phyloP scores from a whole-genome alignment of 2,113 vertebrate species.

The Taxidea taxus region DNA sequence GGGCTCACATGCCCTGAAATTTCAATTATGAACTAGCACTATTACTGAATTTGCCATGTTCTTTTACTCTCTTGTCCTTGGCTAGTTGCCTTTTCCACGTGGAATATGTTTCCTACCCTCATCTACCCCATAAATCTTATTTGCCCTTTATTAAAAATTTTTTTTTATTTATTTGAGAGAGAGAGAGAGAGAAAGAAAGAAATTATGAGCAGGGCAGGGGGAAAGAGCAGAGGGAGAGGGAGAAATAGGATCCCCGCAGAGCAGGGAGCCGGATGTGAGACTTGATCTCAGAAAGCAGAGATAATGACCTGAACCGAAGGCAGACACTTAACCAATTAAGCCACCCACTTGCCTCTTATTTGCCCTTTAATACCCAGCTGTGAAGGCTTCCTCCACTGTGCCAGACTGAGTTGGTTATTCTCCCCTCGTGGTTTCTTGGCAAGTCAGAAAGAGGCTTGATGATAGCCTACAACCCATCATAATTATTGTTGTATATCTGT shows the following conservation, averaged over 20 bases:
- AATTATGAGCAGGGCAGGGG: not conserved
- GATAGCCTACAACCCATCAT: not conserved
- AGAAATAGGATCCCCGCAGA: not conserved
- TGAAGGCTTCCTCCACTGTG: not conserved
- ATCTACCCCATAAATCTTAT: not conserved
- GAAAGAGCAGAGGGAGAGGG: not conserved
- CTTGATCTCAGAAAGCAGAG: not conserved
- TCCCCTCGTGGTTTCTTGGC: not conserved
- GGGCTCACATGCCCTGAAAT: not conserved
- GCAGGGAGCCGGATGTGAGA: not conserved
- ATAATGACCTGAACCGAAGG: not conserved
- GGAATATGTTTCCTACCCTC: not conserved
- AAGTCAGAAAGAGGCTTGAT: not conserved
- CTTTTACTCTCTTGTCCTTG: not conserved
- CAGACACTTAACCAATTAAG: not conserved
- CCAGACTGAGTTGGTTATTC: not conserved
- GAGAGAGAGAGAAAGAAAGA: not conserved
- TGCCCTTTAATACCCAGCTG: slow-evolving; percentile 19
- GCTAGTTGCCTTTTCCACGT: not conserved
- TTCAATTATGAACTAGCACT: not conserved
- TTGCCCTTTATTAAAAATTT: not conserved
- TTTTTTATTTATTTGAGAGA: not conserved
- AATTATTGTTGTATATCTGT: not conserved
- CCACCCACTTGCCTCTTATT: not conserved
- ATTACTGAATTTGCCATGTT: not conserved